Percentiles rank a stretch among this genome's conserved stretches.
phyloP scores from a whole-genome alignment of 2,797 vertebrate species.

The Triplophysa bombifrons region DNA sequence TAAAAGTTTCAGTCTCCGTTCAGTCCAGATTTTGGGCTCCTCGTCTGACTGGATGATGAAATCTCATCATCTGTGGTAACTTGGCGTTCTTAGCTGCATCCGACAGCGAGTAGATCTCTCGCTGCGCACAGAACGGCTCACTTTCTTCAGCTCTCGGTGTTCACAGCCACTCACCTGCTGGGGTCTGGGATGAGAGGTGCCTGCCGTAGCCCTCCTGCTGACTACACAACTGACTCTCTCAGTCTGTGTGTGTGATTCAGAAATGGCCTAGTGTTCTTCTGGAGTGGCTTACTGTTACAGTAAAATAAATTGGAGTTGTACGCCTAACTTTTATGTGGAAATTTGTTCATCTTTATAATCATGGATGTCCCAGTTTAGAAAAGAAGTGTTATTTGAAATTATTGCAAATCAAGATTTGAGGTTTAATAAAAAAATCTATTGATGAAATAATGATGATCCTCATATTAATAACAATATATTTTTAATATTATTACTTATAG shows the following conservation, averaged over 20 bases:
- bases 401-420: not conserved
- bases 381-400: not conserved
- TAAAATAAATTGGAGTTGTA: not conserved
- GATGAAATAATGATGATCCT: no score
- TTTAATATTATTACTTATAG: no score
- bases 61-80: constrained; percentile 41
- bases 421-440: no score
- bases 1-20: constrained; percentile 5
- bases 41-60: constrained; percentile 31
- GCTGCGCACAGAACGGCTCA: constrained; percentile 31
- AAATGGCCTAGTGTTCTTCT: not conserved
- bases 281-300: not conserved
- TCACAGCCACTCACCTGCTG: constrained; percentile 31
- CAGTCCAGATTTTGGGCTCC: constrained; percentile 6
- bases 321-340: not conserved
- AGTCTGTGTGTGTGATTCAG: not conserved
- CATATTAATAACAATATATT: no score
- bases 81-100: constrained; percentile 12
- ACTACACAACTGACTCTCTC: not conserved
- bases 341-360: no score
- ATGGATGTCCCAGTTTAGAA: not conserved
- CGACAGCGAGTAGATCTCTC: constrained; percentile 18
- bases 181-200: constrained; percentile 26
- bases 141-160: constrained; percentile 35
- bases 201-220: not conserved